Percentiles rank a stretch among this genome's conserved stretches.
phyloP scores from a whole-genome alignment of 2,888 invertebrate genomes.

The Nebria brevicollis region DNA sequence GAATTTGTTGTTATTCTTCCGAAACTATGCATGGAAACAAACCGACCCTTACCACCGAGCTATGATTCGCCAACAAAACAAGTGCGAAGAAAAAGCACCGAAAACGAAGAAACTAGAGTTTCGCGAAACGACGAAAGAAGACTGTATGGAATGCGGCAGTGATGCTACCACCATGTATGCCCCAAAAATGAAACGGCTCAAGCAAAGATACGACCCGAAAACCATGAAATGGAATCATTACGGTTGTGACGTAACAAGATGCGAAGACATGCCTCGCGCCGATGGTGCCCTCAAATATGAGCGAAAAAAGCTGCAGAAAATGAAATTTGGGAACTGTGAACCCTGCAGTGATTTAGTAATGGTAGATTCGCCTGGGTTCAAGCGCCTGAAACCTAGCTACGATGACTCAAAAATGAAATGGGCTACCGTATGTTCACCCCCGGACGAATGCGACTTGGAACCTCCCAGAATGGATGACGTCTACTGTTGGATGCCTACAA shows the following conservation, averaged over 20 bases:
- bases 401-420: slow-evolving; percentile 16
- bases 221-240: slow-evolving; percentile 19
- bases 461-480: slow-evolving; percentile 46
- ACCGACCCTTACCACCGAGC: slow-evolving; percentile 15
- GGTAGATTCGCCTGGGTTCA: slow-evolving; percentile 37
- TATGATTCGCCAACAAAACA: slow-evolving; percentile 24
- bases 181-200: slow-evolving; percentile 14
- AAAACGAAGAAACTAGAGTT: slow-evolving; percentile 20
- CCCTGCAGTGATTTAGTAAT: slow-evolving; percentile 5
- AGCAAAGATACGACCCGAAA: slow-evolving; percentile 24
- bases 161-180: neutral
- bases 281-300: slow-evolving; percentile 30
- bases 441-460: slow-evolving; percentile 10
- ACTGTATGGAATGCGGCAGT: slow-evolving; percentile 17
- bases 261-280: slow-evolving; percentile 32
- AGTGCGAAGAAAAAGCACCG: slow-evolving; percentile 21
- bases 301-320: slow-evolving; percentile 18
- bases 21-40: neutral
- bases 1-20: neutral
- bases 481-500: slow-evolving; percentile 38
- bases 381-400: slow-evolving; percentile 36
- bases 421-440: neutral
- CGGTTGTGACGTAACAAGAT: slow-evolving; percentile 2
- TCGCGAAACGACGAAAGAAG: slow-evolving; percentile 30
- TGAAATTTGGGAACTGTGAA: slow-evolving; percentile 32